Evolutionary conservation across 2,797 vertebrate species (phyloP).

Genomic region (Gobionotothen gibberifrons): DNA sequence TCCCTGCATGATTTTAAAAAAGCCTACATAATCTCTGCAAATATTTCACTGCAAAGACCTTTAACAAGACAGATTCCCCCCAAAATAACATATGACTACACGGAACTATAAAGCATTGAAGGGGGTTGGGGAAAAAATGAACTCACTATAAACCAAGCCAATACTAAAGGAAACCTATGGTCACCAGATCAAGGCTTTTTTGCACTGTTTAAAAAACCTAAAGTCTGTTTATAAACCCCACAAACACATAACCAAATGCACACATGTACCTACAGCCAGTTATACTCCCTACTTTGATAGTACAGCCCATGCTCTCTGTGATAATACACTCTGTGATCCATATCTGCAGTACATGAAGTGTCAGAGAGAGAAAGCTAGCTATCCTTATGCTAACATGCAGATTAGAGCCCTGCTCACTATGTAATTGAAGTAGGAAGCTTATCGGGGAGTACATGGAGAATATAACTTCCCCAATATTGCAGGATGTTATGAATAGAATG

Average conservation of each 20-base stretch:
- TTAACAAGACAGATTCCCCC: constrained; percentile 75
- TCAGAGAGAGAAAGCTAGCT: constrained; percentile 69
- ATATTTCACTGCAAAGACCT: constrained; percentile 68
- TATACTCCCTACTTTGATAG: constrained; percentile 55
- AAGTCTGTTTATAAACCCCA: constrained; percentile 41
- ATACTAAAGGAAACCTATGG: constrained; percentile 8
- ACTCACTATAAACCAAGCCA: constrained; percentile 83
- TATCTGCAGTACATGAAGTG: constrained; percentile 70
- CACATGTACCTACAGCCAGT: constrained; percentile 38
- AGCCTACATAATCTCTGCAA: constrained; percentile 63
- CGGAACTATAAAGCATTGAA: constrained; percentile 82
- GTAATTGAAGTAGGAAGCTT: constrained; percentile 74
- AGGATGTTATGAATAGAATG: constrained; percentile 53
- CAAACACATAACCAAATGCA: constrained; percentile 26
- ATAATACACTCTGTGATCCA: constrained; percentile 71
- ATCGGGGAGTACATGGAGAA: constrained; percentile 62
- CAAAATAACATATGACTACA: constrained; percentile 87
- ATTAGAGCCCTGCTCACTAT: constrained; percentile 70
- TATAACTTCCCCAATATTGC: constrained; percentile 54
- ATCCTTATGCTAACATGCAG: constrained; percentile 74
- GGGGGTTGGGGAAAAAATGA: constrained; percentile 52
- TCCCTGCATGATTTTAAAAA: constrained; percentile 50
- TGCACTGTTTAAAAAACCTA: constrained; percentile 24
- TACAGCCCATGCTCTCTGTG: constrained; percentile 42
- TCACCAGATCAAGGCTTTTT: constrained; percentile 27